Percentiles rank a stretch among this genome's conserved stretches.
phyloP scores from a whole-genome alignment of 2,888 invertebrate species.

The Leucophenga montana region DNA sequence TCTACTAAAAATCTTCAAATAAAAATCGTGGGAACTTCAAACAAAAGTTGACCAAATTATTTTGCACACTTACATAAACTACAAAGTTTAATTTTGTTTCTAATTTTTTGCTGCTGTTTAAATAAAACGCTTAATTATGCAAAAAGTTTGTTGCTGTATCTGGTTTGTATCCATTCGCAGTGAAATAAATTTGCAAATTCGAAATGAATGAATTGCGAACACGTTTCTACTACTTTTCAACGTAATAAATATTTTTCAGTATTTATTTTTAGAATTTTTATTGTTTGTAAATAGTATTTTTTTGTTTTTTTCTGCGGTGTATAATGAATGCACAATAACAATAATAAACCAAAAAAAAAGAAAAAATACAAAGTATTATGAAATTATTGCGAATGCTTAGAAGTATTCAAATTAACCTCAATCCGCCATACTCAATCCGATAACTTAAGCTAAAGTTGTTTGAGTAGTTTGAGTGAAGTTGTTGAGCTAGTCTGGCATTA shows the following conservation, averaged over 20 bases:
- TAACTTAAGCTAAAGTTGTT: no score
- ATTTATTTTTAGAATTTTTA: constrained; percentile 4
- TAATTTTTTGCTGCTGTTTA: not conserved
- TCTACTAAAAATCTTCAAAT: no score
- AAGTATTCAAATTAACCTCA: constrained; percentile 14
- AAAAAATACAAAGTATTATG: constrained; percentile 1
- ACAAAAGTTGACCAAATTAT: no score
- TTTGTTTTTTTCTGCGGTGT: not conserved
- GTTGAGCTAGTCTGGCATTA: no score
- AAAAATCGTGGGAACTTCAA: no score
- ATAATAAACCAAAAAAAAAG: constrained; percentile 9
- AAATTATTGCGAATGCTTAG: not conserved
- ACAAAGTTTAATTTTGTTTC: no score
- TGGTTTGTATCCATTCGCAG: no score
- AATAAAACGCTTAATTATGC: no score
- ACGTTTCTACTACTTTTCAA: constrained; percentile 16
- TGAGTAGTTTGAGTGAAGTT: no score
- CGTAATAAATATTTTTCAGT: constrained; percentile 4
- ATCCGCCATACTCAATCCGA: not conserved
- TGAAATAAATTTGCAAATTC: not conserved
- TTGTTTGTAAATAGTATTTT: not conserved
- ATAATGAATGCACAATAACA: constrained; percentile 8
- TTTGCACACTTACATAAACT: no score
- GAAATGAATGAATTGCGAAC: constrained; percentile 18
- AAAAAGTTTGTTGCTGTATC: no score